A percentile compares a stretch with the other conserved stretches of the same genome.
These are phyloP conservation scores for Drosophila percnosoma DNA, from an alignment of 2,888 invertebrate species.

Conservation along the genomic window DNA sequence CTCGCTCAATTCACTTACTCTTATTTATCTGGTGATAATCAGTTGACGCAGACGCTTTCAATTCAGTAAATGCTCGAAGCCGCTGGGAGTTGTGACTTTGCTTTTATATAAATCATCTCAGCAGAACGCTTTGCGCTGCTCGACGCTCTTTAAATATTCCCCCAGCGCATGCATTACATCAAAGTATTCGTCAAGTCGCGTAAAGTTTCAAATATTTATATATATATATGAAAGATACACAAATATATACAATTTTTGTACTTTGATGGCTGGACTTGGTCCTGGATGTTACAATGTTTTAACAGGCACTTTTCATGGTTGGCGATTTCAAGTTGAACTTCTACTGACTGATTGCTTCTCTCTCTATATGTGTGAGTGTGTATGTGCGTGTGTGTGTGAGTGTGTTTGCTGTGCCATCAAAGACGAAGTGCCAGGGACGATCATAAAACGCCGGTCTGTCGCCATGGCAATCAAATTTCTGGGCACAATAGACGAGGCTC, in stretches of 20 bases:
- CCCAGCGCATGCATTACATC: constrained; percentile 57
- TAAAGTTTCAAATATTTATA: constrained; percentile 16
- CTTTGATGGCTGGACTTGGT: constrained; percentile 32
- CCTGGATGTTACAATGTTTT: constrained; percentile 71
- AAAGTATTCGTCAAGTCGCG: constrained; percentile 29
- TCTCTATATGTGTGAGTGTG: neutral
- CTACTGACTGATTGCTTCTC: constrained; percentile 57
- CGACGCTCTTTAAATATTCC: constrained; percentile 63
- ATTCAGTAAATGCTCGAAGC: constrained; percentile 38
- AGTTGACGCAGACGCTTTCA: constrained; percentile 55
- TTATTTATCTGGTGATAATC: constrained; percentile 42
- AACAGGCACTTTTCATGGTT: constrained; percentile 66
- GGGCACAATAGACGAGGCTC: constrained; percentile 48
- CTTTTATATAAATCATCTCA: constrained; percentile 65
- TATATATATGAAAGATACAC: constrained; percentile 8
- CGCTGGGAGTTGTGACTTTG: constrained; percentile 60
- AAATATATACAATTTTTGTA: constrained; percentile 4
- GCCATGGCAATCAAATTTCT: constrained; percentile 49
- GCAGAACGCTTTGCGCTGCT: constrained; percentile 42
- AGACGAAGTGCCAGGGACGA: constrained; percentile 42
- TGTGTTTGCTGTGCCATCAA: constrained; percentile 34
- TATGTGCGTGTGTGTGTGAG: neutral
- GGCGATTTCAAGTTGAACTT: constrained; percentile 43
- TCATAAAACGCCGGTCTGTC: constrained; percentile 46
- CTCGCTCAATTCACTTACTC: too few species aligned